Evolutionary conservation across 2,797 vertebrate species (phyloP).

Genomic region (Eulemur coronatus): DNA sequence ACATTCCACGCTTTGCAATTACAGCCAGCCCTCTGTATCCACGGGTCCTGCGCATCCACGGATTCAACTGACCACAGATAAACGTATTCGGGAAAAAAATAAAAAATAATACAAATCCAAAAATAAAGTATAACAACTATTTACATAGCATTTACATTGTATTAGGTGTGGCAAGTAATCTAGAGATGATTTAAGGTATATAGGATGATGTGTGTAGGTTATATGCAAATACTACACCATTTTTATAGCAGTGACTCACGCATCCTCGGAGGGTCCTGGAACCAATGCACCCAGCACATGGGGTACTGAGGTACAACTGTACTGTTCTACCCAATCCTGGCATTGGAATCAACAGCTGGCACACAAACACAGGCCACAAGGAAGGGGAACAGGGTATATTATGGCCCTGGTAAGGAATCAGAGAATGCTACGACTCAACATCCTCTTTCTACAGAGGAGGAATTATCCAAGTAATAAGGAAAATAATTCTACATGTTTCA

Average conservation of each 20-base stretch:
- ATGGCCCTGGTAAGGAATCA: rapidly evolving
- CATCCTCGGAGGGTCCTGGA: not conserved
- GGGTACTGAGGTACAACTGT: not conserved
- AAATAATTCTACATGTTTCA: not conserved
- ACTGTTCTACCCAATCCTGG: not conserved
- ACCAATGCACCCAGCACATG: not conserved
- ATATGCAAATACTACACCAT: not conserved
- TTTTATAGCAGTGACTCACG: not conserved
- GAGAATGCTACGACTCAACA: not conserved
- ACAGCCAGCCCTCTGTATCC: not conserved
- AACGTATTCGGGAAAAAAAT: not conserved
- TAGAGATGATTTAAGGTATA: not conserved
- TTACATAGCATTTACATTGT: not conserved
- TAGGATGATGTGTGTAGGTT: not conserved
- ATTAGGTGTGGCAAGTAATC: not conserved
- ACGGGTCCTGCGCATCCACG: not conserved
- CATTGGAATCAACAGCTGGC: rapidly evolving
- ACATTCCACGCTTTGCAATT: not conserved
- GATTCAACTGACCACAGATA: not conserved
- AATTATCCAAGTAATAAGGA: not conserved
- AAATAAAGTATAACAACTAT: not conserved
- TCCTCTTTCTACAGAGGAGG: not conserved
- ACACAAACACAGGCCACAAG: not conserved
- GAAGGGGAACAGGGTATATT: rapidly evolving
- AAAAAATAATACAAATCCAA: not conserved